Conservation (phyloP, 2,113 vertebrate genomes). For the Saimiri boliviensis region DNA sequence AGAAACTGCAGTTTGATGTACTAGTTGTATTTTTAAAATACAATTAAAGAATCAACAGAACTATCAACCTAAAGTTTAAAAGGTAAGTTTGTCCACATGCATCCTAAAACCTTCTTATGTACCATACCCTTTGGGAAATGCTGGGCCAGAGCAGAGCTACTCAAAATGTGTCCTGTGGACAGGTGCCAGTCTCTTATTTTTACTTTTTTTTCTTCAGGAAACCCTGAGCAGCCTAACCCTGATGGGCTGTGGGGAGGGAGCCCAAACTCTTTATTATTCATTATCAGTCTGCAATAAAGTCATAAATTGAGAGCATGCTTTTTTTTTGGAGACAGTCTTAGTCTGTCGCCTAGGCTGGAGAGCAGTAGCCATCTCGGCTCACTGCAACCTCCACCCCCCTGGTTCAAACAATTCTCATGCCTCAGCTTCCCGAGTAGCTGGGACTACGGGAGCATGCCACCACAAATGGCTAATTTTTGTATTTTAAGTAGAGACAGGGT, state of each 20-base stretch:
- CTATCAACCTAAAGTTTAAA: constrained; percentile 33
- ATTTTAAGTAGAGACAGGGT: too few species aligned
- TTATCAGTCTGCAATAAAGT: not conserved
- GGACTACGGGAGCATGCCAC: not conserved
- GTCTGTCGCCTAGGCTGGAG: too few species aligned
- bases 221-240: not conserved
- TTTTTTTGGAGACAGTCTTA: not conserved
- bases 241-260: not conserved
- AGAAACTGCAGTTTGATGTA: not conserved
- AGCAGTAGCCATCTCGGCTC: too few species aligned
- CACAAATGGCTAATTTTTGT: not conserved
- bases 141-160: not conserved
- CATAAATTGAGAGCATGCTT: not conserved
- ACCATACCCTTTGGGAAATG: not conserved
- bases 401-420: too few species aligned
- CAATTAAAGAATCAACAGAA: not conserved
- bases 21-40: constrained; percentile 41
- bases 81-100: not conserved
- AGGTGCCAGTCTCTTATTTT: not conserved
- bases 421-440: too few species aligned
- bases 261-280: not conserved
- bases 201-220: not conserved
- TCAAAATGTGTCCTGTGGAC: not conserved
- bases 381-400: too few species aligned
- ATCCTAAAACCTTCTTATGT: constrained; percentile 19